Conservation (phyloP, 2,113 vertebrate genomes). For the Brevimyrus niger region DNA sequence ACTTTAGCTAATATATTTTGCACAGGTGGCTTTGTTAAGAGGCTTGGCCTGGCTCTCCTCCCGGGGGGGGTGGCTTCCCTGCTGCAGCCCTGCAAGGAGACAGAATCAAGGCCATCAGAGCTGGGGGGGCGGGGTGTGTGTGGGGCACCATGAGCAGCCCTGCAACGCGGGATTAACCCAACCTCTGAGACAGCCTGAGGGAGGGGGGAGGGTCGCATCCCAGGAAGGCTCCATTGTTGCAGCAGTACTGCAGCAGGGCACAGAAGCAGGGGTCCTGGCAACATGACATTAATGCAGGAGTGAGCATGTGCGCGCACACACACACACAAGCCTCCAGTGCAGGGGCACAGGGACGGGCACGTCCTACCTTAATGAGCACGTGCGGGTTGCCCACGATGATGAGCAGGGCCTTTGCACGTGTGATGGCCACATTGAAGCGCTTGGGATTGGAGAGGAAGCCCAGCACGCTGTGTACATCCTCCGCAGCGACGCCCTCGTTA, state of each 20-base stretch:
- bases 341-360: background rate
- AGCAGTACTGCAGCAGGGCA: constrained; percentile 75
- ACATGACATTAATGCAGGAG: background rate
- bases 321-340: background rate
- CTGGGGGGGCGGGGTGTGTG: background rate
- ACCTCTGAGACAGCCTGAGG: constrained; percentile 38
- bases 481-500: constrained; percentile 54
- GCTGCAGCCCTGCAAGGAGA: background rate
- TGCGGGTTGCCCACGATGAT: constrained; percentile 86
- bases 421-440: constrained; percentile 90
- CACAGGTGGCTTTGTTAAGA: background rate
- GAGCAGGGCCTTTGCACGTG: constrained; percentile 83
- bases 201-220: constrained; percentile 78
- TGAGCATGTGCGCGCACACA: background rate
- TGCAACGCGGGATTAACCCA: background rate
- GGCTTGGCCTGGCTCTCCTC: background rate
- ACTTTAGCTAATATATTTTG: background rate
- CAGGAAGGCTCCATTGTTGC: constrained; percentile 67
- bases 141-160: background rate
- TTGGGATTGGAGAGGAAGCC: constrained; percentile 86
- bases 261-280: constrained; percentile 79
- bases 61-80: background rate
- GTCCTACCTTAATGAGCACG: constrained; percentile 71
- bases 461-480: constrained; percentile 59
- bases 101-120: background rate